Base-by-base conservation (phyloP, 1,140 invertebrate genomes). In the Papilio xuthus region DNA sequence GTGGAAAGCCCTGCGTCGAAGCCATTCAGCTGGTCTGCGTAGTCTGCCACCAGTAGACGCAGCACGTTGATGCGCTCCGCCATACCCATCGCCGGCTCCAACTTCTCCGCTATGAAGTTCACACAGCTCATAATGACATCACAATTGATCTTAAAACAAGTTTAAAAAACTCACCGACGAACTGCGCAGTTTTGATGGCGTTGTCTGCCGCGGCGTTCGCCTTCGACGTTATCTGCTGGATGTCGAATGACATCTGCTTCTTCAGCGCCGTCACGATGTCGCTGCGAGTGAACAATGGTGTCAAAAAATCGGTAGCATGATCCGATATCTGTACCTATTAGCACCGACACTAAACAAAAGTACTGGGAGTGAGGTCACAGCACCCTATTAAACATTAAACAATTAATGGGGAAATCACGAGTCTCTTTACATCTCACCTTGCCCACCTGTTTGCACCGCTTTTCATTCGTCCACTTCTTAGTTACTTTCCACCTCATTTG, bases 1-100 rank as follows among this genome's bases (percentile, higher is more conserved):
- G 86, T 89, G 4, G 84, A 77, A 3, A 92, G 78, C 12, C 91
- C 91, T 1, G 88, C 80, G 56, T 93, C 89, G 82, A 93, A 90
- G 0, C 91, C 91, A 20, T 72, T 81, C 8, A 93, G 78, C 77
- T 92, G 91, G 6, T 87, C 87, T 0, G 90, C 80, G 79, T 92
- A 92, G 67, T 92, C 90, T 0, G 76, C n/a, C 13, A 88, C 84
- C 76, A 89, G 26, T 3, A 85, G 79, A 37, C 87, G 76, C 15
- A 91, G 67, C 13, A 73, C 78, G 4, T 84, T 81, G 23, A 92
- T 84, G 0, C 90, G 87, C 0, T 6, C 56, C 63, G 90, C 84
- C 13, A 92, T 42, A 10, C 78, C 82, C 53, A 85, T 7, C 0
- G 88, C 88, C 2, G 84, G 67, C 0, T 89, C 85, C 23, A 91